phyloP scores from a whole-genome alignment of 1,140 invertebrate genomes.

The Leptinotarsa texana region DNA sequence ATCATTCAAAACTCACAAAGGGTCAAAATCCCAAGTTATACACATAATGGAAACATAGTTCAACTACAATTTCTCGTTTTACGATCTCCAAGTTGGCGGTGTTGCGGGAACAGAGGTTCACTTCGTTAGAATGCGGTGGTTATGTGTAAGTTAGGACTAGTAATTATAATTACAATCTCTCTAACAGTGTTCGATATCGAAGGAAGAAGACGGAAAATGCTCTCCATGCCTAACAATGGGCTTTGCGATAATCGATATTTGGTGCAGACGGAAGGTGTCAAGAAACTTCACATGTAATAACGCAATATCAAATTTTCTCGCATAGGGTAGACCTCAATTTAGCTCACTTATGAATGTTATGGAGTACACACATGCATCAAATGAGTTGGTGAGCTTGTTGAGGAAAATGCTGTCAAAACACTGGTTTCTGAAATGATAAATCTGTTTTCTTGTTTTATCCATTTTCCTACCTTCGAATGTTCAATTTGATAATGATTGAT shows the following conservation, averaged over 20 bases:
- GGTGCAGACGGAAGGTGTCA: neutral
- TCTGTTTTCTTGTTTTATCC: too few species aligned
- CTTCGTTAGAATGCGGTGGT: constrained; percentile 36
- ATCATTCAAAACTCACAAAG: constrained; percentile 15
- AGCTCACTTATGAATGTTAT: too few species aligned
- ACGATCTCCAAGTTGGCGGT: constrained; percentile 29
- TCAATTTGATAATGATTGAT: too few species aligned
- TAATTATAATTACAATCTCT: constrained; percentile 44
- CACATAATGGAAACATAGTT: constrained; percentile 32
- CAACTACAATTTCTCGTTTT: constrained; percentile 34
- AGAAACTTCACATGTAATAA: too few species aligned
- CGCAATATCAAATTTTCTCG: too few species aligned
- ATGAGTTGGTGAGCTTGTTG: too few species aligned
- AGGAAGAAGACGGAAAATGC: neutral
- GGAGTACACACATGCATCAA: too few species aligned
- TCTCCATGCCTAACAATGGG: neutral
- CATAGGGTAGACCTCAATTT: too few species aligned
- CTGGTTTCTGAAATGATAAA: too few species aligned
- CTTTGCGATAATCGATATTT: neutral
- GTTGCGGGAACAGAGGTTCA: constrained; percentile 4
- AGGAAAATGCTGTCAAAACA: too few species aligned
- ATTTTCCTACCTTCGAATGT: too few species aligned
- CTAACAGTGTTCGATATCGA: constrained; percentile 32
- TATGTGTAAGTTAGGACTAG: constrained; percentile 39
- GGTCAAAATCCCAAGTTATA: constrained; percentile 26